These are phyloP conservation scores for Oscheius myriophilus DNA, from an alignment of 2,888 invertebrate species.

Conservation along the genomic window DNA sequence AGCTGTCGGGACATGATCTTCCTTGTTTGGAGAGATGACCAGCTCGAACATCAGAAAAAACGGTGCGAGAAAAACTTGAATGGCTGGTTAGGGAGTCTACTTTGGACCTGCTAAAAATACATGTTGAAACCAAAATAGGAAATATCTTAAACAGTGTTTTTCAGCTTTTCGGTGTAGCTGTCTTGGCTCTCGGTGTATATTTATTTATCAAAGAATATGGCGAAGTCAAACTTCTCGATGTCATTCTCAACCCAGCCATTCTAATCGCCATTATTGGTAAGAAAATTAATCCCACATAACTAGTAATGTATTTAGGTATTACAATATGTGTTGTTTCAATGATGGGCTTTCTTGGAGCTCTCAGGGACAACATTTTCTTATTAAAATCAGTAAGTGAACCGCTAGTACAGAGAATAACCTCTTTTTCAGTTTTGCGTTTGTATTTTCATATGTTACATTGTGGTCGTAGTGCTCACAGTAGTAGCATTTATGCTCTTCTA, in stretches of 20 bases:
- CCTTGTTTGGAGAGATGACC: no score
- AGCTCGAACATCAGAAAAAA: no score
- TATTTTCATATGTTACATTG: slow-evolving; percentile 67
- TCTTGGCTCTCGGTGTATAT: slow-evolving; percentile 68
- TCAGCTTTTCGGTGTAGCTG: slow-evolving; percentile 65
- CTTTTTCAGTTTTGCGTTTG: slow-evolving; percentile 66
- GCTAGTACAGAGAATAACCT: not conserved
- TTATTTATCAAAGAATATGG: slow-evolving; percentile 67
- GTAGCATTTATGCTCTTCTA: slow-evolving; percentile 69
- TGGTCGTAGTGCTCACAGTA: slow-evolving; percentile 65
- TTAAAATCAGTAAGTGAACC: slow-evolving; percentile 64
- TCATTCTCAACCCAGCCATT: slow-evolving; percentile 67
- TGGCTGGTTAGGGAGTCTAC: not conserved
- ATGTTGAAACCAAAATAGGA: no score
- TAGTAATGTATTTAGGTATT: slow-evolving; percentile 49
- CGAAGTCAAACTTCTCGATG: slow-evolving; percentile 62
- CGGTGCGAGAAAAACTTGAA: no score
- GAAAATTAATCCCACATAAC: not conserved
- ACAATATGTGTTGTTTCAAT: slow-evolving; percentile 62
- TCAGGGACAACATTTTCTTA: slow-evolving; percentile 68
- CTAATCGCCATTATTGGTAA: slow-evolving; percentile 53
- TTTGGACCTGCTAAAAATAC: not conserved
- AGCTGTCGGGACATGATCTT: no score
- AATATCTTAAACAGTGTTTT: no score
- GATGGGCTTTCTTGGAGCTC: slow-evolving; percentile 65